These are phyloP conservation scores for Torymus aiolomorphi DNA, from an alignment of 2,888 invertebrate species.

Conservation along the genomic window DNA sequence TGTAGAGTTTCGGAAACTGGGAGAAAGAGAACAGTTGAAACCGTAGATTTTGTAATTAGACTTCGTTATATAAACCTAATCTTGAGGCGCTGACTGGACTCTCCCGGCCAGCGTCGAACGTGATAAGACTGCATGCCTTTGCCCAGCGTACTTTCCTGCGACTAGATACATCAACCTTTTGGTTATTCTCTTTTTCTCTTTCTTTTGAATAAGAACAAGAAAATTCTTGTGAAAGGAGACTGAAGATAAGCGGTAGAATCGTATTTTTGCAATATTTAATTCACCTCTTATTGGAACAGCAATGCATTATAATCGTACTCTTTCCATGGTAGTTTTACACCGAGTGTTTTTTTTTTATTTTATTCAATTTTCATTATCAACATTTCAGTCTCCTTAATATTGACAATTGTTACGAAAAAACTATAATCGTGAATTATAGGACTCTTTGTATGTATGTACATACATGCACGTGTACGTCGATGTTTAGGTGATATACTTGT, in stretches of 20 bases:
- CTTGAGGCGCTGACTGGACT: constrained; percentile 20
- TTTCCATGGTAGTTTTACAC: too few species aligned
- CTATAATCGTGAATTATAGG: constrained; percentile 22
- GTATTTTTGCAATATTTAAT: background rate
- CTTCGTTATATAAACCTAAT: constrained; percentile 42
- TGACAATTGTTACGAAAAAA: constrained; percentile 25
- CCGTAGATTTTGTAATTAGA: constrained; percentile 44
- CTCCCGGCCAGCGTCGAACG: constrained; percentile 37
- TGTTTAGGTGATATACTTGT: constrained; percentile 50
- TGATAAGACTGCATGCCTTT: constrained; percentile 60
- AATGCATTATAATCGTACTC: too few species aligned
- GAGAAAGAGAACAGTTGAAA: constrained; percentile 8
- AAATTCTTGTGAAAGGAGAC: constrained; percentile 4
- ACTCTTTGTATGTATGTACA: constrained; percentile 19
- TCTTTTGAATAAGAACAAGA: background rate
- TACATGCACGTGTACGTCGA: constrained; percentile 26
- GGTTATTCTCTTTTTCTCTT: constrained; percentile 27
- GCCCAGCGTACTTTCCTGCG: constrained; percentile 50
- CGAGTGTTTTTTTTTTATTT: too few species aligned
- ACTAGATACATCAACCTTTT: constrained; percentile 42
- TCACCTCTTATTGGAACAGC: too few species aligned
- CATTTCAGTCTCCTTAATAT: background rate
- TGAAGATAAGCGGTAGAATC: constrained; percentile 2
- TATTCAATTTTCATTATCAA: too few species aligned
- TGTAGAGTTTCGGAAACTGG: background rate